These are phyloP conservation scores for Drosophila tristis DNA, from an alignment of 1,140 invertebrate genomes.

Conservation along the genomic window DNA sequence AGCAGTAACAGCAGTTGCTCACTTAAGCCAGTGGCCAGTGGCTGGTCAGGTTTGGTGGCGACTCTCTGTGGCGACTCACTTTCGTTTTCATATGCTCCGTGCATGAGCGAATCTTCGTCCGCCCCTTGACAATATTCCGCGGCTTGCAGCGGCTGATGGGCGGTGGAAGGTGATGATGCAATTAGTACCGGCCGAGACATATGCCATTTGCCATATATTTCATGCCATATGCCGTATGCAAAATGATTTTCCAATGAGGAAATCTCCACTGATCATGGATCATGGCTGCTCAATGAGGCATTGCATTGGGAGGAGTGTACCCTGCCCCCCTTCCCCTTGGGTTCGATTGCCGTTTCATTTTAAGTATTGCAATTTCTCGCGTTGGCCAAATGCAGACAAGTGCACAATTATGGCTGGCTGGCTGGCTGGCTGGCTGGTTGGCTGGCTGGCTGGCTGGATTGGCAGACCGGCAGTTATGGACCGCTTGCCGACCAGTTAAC, in stretches of 20 bases:
- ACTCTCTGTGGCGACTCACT: conserved; percentile 50
- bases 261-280: conserved; percentile 61
- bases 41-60: conserved; percentile 33
- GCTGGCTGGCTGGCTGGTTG: conserved; percentile 62
- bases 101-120: conserved; percentile 40
- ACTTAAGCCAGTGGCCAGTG: conserved; percentile 23
- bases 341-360: conserved; percentile 37
- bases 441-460: conserved; percentile 32
- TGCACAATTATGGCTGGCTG: conserved; percentile 74
- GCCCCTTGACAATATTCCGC: conserved; percentile 6
- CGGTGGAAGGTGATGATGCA: conserved; percentile 32
- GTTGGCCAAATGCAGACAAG: conserved; percentile 70
- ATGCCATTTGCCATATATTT: too few relatives aligned
- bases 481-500: conserved; percentile 40
- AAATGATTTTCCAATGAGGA: conserved; percentile 55
- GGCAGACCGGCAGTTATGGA: conserved; percentile 49
- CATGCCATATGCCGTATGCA: conserved; percentile 20
- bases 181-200: conserved; percentile 26
- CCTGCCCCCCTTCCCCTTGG: not conserved
- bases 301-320: conserved; percentile 13
- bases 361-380: conserved; percentile 67
- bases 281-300: conserved; percentile 46
- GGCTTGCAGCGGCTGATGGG: not conserved
- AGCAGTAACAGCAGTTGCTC: conserved; percentile 46
- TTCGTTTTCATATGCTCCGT: conserved; percentile 58